A percentile compares a stretch with the other conserved stretches of the same genome.
Conservation (phyloP, 2,888 invertebrate species). For the Mythimna impura region DNA sequence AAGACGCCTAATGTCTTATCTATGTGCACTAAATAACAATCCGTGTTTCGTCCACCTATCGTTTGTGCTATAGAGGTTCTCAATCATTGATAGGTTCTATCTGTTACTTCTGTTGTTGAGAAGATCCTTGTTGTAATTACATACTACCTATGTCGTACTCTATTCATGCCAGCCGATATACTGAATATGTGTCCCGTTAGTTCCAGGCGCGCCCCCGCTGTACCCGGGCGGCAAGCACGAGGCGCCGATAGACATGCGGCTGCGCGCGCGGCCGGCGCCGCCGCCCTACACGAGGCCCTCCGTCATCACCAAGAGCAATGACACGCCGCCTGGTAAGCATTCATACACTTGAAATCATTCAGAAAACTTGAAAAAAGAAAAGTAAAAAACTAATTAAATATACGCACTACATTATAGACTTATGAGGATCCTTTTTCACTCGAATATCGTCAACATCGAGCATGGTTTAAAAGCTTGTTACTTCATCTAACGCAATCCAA, state of each 20-base stretch:
- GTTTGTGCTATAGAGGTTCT: not conserved
- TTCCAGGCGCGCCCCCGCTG: constrained; percentile 81
- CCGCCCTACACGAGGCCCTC: constrained; percentile 92
- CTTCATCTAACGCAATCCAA: too few species aligned
- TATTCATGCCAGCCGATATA: not conserved
- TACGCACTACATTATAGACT: too few species aligned
- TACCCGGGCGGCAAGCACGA: constrained; percentile 84
- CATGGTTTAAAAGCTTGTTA: too few species aligned
- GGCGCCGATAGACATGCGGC: constrained; percentile 92
- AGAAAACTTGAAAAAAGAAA: too few species aligned
- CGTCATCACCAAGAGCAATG: constrained; percentile 91
- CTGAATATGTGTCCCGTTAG: constrained; percentile 26
- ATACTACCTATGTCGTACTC: not conserved
- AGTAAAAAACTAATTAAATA: too few species aligned
- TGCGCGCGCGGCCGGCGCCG: constrained; percentile 90
- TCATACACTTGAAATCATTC: not conserved
- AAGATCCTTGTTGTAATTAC: not conserved
- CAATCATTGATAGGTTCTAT: not conserved
- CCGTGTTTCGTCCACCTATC: too few species aligned
- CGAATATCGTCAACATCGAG: too few species aligned
- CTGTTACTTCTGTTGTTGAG: too few species aligned
- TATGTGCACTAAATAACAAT: not conserved
- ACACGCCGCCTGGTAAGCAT: constrained; percentile 82
- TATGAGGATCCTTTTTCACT: too few species aligned
- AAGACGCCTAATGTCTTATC: too few species aligned